Evolutionary conservation across 1,140 invertebrate species (phyloP).

Genomic region (Gonioctena quinquepunctata): DNA sequence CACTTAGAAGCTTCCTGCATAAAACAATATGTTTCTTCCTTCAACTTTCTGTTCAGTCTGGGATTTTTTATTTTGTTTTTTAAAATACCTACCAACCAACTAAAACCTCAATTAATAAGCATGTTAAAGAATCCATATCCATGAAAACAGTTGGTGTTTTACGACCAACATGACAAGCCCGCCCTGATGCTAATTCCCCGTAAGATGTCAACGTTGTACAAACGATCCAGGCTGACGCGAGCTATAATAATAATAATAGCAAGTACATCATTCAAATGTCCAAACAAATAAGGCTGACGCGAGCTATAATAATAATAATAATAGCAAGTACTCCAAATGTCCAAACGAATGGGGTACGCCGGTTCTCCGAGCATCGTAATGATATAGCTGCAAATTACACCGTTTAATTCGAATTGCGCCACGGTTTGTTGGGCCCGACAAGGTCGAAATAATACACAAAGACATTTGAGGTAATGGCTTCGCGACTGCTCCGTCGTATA

Average conservation of each 20-base stretch:
- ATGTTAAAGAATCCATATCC: too few relatives aligned
- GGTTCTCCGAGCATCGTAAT: not conserved
- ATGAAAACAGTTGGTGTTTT: too few relatives aligned
- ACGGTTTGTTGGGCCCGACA: not conserved
- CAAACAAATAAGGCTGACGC: not conserved
- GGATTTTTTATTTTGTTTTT: too few relatives aligned
- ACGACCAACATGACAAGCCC: too few relatives aligned
- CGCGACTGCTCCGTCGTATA: not conserved
- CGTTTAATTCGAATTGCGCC: constrained; percentile 29
- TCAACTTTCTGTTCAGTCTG: too few relatives aligned
- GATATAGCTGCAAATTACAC: constrained; percentile 28
- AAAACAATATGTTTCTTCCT: too few relatives aligned
- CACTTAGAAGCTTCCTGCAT: too few relatives aligned
- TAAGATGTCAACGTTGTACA: not conserved
- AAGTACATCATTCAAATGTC: too few relatives aligned
- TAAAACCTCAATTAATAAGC: too few relatives aligned
- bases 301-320: not conserved
- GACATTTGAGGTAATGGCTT: not conserved
- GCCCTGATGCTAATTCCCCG: too few relatives aligned
- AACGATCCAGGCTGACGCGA: not conserved
- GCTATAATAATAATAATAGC: too few relatives aligned
- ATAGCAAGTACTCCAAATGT: not conserved
- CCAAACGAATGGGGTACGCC: not conserved
- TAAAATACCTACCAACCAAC: too few relatives aligned
- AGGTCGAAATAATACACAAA: constrained; percentile 22